These are phyloP conservation scores for Gymnoscopelus braueri DNA, from an alignment of 2,797 vertebrate genomes.

Conservation along the genomic window DNA sequence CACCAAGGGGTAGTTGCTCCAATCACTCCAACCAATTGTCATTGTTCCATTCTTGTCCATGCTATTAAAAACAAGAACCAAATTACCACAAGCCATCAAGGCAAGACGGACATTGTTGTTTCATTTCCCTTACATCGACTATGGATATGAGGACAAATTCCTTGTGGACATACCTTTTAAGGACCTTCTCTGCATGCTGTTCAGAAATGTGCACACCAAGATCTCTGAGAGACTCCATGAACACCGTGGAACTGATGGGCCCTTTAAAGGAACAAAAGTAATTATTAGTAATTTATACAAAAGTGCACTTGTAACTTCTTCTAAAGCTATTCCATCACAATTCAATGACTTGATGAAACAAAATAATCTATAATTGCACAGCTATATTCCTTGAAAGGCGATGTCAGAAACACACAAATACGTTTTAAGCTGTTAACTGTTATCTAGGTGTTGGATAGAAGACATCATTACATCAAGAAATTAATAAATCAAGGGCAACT, in stretches of 20 bases:
- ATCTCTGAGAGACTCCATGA: slow-evolving; percentile 91
- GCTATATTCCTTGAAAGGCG: too few relatives aligned
- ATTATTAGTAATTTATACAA: neutral
- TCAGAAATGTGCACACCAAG: slow-evolving; percentile 93
- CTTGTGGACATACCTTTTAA: slow-evolving; percentile 84
- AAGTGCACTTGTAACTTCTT: neutral
- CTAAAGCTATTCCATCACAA: too few relatives aligned
- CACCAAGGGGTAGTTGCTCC: slow-evolving; percentile 89
- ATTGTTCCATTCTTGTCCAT: slow-evolving; percentile 97
- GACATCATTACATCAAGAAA: too few relatives aligned
- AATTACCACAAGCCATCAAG: neutral
- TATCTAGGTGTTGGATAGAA: too few relatives aligned
- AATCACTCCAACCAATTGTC: slow-evolving; percentile 94
- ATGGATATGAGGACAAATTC: neutral
- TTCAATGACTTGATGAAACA: too few relatives aligned
- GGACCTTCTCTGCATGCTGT: slow-evolving; percentile 90
- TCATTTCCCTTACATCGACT: neutral
- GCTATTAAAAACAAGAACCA: slow-evolving; percentile 68
- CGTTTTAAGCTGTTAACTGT: neutral
- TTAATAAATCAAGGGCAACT: neutral
- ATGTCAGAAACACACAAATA: neutral
- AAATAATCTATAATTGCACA: too few relatives aligned
- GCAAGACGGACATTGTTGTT: neutral
- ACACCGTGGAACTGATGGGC: slow-evolving; percentile 87
- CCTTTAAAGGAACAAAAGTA: slow-evolving; percentile 78